A percentile compares a stretch with the other conserved stretches of the same genome.
These are phyloP conservation scores for Microchirus variegatus DNA, from an alignment of 2,797 vertebrate species.

Conservation along the genomic window DNA sequence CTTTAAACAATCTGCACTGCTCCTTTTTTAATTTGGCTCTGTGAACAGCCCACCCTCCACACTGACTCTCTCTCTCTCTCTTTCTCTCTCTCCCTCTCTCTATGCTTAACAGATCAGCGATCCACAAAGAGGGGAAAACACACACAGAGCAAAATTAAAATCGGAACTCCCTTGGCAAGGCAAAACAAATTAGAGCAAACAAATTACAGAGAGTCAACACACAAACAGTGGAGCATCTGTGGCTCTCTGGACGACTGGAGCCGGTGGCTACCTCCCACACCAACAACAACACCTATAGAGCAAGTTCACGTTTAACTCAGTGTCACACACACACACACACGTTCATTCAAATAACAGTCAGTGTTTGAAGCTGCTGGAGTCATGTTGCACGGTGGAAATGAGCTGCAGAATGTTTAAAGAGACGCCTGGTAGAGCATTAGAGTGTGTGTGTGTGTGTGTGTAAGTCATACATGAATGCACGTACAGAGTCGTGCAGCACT, in stretches of 20 bases:
- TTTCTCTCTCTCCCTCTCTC: conserved; percentile 52
- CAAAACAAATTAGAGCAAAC: conserved; percentile 99
- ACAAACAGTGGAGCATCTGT: conserved; percentile 93
- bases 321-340: conserved; percentile 13
- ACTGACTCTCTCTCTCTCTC: conserved; percentile 59
- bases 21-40: conserved; percentile 94
- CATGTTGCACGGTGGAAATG: not conserved
- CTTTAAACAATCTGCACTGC: conserved; percentile 96
- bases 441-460: not conserved
- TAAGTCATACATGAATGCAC: not conserved
- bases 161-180: conserved; percentile 95
- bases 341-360: conserved; percentile 18
- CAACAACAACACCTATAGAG: conserved; percentile 39
- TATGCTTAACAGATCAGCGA: conserved; percentile 87
- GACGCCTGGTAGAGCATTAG: not conserved
- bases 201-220: conserved; percentile 99
- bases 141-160: conserved; percentile 99
- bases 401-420: conserved; percentile 8
- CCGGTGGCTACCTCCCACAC: conserved; percentile 68
- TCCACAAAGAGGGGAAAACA: conserved; percentile 99
- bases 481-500: not conserved
- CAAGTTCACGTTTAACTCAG: conserved; percentile 35
- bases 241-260: conserved; percentile 81
- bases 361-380: conserved; percentile 2
- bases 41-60: conserved; percentile 75